A percentile compares a stretch with the other conserved stretches of the same genome.
These are phyloP conservation scores for Artibeus jamaicensis DNA, from an alignment of 2,797 vertebrate genomes.

Conservation along the genomic window DNA sequence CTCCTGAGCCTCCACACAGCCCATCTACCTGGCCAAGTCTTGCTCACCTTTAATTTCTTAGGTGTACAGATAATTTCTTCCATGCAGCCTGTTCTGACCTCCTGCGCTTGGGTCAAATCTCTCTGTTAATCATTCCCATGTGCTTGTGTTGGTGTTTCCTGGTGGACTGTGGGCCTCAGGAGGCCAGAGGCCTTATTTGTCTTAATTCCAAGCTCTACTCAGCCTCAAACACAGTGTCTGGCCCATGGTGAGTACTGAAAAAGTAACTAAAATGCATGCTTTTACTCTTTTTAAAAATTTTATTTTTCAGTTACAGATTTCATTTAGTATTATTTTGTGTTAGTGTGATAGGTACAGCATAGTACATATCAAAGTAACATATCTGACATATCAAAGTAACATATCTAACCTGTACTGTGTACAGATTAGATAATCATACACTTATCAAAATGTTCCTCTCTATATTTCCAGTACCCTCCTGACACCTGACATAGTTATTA, in stretches of 20 bases:
- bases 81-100: not conserved
- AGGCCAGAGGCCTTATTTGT: not conserved
- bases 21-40: not conserved
- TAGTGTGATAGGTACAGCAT: not conserved
- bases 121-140: not conserved
- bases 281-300: not conserved
- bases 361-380: too few species aligned
- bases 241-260: not conserved
- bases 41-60: not conserved
- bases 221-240: not conserved
- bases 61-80: not conserved
- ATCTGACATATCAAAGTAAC: too few species aligned
- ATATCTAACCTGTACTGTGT: too few species aligned
- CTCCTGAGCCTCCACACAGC: not conserved
- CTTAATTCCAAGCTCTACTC: not conserved
- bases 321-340: not conserved
- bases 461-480: not conserved
- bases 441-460: not conserved
- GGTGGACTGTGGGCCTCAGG: not conserved
- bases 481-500: not conserved
- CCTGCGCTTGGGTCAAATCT: not conserved
- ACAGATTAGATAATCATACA: not conserved
- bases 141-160: not conserved
- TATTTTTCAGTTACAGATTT: not conserved
- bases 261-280: not conserved